Evolutionary conservation across 2,888 invertebrate genomes (phyloP).

Genomic region (Tenthredo amoena): DNA sequence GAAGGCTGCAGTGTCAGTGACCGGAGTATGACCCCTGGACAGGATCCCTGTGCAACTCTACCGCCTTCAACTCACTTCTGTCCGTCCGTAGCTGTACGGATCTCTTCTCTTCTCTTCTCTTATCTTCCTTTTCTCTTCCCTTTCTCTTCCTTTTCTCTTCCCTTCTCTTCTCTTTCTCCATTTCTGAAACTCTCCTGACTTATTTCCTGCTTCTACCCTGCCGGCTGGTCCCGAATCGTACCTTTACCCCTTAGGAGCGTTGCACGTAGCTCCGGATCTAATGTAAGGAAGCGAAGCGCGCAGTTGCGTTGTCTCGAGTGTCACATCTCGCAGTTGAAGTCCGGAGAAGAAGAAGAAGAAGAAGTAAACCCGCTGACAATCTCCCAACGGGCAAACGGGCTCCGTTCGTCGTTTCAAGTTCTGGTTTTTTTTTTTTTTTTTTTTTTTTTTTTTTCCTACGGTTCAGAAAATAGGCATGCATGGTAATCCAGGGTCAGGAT

Average conservation of each 20-base stretch:
- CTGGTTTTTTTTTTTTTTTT: neutral
- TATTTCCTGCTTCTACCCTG: neutral
- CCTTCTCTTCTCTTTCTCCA: neutral
- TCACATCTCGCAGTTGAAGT: constrained; percentile 27
- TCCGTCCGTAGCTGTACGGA: constrained; percentile 20
- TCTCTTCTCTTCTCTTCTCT: constrained; percentile 13
- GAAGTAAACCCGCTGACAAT: neutral
- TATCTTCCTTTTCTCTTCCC: neutral
- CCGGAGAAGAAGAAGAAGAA: neutral
- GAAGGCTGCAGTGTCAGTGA: constrained; percentile 73
- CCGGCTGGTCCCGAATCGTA: neutral
- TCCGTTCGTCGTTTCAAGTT: neutral
- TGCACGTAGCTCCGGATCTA: neutral
- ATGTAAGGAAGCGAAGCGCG: neutral
- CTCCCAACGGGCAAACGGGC: neutral
- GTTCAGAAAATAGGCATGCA: neutral
- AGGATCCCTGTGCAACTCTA: constrained; percentile 49
- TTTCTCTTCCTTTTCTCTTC: neutral
- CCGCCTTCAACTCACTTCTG: constrained; percentile 42
- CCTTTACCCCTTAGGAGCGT: neutral
- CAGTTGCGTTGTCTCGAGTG: constrained; percentile 41
- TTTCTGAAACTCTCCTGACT: neutral
- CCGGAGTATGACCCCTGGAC: constrained; percentile 73
- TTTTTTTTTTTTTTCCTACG: neutral
- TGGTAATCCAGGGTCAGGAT: neutral